phyloP scores from a whole-genome alignment of 2,797 vertebrate species.

The Fringilla coelebs region DNA sequence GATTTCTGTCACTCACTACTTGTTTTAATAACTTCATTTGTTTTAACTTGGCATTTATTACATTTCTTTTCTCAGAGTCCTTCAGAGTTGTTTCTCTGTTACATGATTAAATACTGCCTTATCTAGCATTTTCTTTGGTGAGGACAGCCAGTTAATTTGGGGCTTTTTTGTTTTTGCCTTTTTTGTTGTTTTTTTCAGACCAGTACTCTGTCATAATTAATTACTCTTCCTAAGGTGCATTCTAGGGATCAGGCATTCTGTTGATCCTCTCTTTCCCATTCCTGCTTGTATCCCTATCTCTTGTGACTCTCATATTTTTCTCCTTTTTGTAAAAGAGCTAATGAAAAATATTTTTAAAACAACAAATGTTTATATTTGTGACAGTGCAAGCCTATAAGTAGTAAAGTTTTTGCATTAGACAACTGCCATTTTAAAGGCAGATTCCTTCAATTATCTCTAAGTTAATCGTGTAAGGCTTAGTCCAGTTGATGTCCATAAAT shows the following conservation, averaged over 20 bases:
- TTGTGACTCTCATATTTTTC: not conserved
- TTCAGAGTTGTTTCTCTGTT: not conserved
- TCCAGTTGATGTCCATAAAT: not conserved
- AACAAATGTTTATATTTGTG: not conserved
- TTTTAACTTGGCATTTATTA: not conserved
- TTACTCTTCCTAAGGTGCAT: not conserved
- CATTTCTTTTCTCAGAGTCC: not conserved
- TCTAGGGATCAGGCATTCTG: not conserved
- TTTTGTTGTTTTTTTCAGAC: not conserved
- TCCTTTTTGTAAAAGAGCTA: not conserved
- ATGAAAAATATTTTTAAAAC: not conserved
- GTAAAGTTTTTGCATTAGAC: not conserved
- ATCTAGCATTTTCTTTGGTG: not conserved
- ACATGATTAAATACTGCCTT: not conserved
- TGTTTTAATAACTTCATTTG: not conserved
- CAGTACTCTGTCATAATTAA: not conserved
- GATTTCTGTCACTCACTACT: not conserved
- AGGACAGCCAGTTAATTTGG: not conserved
- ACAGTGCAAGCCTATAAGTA: not conserved
- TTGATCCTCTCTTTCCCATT: not conserved
- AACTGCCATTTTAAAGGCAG: not conserved
- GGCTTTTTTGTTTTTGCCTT: too few relatives aligned
- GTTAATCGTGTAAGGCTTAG: not conserved
- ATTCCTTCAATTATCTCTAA: not conserved
- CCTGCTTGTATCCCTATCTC: not conserved